Conservation (phyloP, 2,797 vertebrate genomes). For the Sebastolobus alascanus region DNA sequence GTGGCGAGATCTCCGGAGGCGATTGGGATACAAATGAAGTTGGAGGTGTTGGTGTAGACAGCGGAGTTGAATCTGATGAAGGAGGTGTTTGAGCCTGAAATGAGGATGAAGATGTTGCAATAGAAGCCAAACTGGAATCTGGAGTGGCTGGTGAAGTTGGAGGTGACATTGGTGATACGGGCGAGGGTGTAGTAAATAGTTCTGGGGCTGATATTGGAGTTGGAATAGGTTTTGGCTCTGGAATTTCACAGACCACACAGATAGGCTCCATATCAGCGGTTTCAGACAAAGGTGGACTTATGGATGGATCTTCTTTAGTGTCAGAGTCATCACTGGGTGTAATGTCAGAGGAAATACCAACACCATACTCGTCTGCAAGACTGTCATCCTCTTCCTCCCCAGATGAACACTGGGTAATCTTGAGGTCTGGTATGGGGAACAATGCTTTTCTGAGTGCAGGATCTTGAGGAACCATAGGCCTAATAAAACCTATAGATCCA, state of each 20-base stretch:
- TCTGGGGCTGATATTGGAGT: conserved; percentile 79
- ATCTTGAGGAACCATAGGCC: conserved; percentile 85
- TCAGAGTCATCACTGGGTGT: conserved; percentile 82
- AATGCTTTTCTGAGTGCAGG: conserved; percentile 86
- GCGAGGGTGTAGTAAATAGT: conserved; percentile 78
- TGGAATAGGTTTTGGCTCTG: conserved; percentile 78
- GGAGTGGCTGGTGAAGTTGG: conserved; percentile 80
- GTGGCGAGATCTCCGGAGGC: conserved; percentile 44
- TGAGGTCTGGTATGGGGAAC: conserved; percentile 97
- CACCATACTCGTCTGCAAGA: conserved; percentile 88
- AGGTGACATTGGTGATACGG: conserved; percentile 74
- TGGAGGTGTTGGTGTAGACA: conserved; percentile 79
- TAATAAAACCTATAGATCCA: conserved; percentile 82
- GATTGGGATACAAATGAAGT: conserved; percentile 58
- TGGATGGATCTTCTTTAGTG: conserved; percentile 67
- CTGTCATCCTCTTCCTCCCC: conserved; percentile 93
- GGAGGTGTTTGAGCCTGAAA: conserved; percentile 77
- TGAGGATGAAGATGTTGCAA: conserved; percentile 79
- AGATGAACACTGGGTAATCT: conserved; percentile 98
- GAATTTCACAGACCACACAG: conserved; percentile 83
- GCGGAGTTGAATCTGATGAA: conserved; percentile 80
- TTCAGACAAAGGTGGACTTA: conserved; percentile 69
- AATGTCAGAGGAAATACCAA: conserved; percentile 80
- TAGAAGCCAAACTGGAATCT: conserved; percentile 81
- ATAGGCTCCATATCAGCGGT: conserved; percentile 75